A percentile compares a stretch with the other conserved stretches of the same genome.
Conservation (phyloP, 1,140 invertebrate genomes). For the Drosophila willistoni region DNA sequence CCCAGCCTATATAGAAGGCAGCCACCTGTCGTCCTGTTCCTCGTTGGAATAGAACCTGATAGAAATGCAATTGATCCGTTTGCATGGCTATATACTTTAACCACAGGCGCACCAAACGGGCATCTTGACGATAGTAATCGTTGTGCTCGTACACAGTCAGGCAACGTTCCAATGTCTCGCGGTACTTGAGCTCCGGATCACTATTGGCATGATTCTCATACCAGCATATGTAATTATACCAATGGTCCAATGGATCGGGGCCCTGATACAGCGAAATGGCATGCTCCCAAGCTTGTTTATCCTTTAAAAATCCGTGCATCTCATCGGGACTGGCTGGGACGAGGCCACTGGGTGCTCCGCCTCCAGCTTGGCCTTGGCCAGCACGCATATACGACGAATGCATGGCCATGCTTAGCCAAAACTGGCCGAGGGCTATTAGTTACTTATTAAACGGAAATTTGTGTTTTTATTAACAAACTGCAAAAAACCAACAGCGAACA, state of each 20-base stretch:
- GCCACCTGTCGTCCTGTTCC: slow-evolving; percentile 90
- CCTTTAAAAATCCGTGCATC: slow-evolving; percentile 77
- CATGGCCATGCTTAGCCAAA: slow-evolving; percentile 56
- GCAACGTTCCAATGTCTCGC: slow-evolving; percentile 91
- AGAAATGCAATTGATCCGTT: slow-evolving; percentile 90
- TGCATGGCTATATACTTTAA: slow-evolving; percentile 94
- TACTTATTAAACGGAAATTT: neutral
- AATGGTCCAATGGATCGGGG: slow-evolving; percentile 93
- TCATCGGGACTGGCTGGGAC: slow-evolving; percentile 56
- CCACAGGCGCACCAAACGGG: slow-evolving; percentile 92
- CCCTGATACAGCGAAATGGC: slow-evolving; percentile 92
- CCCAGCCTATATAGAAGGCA: slow-evolving; percentile 91
- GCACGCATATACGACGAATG: slow-evolving; percentile 65
- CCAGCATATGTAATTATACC: slow-evolving; percentile 95
- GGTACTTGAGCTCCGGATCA: slow-evolving; percentile 91
- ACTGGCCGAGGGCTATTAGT: neutral
- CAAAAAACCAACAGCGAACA: neutral
- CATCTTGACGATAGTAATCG: slow-evolving; percentile 92
- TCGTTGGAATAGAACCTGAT: slow-evolving; percentile 89
- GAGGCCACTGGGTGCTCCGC: slow-evolving; percentile 20
- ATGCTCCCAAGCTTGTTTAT: slow-evolving; percentile 88
- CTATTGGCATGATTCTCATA: slow-evolving; percentile 94
- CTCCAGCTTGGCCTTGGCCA: slow-evolving; percentile 25
- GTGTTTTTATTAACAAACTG: slow-evolving; percentile 3
- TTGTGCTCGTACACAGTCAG: slow-evolving; percentile 91